Evolutionary conservation across 2,797 vertebrate species (phyloP).

Genomic region (Lerista edwardsae): DNA sequence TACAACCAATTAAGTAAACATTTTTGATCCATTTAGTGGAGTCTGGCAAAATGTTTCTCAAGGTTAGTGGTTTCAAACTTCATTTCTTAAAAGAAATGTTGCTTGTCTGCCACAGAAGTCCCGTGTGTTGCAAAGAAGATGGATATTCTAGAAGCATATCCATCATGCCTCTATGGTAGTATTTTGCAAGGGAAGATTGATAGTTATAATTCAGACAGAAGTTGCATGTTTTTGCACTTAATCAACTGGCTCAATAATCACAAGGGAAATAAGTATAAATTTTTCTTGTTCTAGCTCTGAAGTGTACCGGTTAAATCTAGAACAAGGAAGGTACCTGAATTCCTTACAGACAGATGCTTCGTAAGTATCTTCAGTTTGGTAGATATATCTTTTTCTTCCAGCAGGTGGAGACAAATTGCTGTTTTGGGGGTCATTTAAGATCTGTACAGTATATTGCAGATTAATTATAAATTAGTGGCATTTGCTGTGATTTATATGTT

Average conservation of each 20-base stretch:
- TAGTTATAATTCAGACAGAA: background rate
- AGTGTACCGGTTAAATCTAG: constrained; percentile 92
- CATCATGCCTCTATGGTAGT: background rate
- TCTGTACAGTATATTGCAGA: background rate
- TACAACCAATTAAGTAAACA: background rate
- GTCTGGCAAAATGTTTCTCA: background rate
- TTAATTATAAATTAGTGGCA: background rate
- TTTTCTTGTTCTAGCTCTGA: constrained; percentile 83
- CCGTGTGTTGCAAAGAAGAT: background rate
- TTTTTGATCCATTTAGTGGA: background rate
- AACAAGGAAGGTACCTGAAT: constrained; percentile 94
- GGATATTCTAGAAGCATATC: too few species aligned
- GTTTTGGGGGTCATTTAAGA: background rate
- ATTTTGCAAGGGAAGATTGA: background rate
- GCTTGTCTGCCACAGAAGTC: background rate
- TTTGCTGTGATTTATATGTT: background rate
- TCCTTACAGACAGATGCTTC: constrained; percentile 90
- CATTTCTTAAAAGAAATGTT: background rate
- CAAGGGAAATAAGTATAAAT: constrained; percentile 7
- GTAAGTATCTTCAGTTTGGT: constrained; percentile 79
- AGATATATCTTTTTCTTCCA: constrained; percentile 31
- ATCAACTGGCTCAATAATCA: background rate
- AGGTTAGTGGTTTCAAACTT: background rate
- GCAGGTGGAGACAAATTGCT: constrained; percentile 72
- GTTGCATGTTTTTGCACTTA: background rate